phyloP scores from a whole-genome alignment of 1,140 invertebrate species.

The Meteorus sp. region DNA sequence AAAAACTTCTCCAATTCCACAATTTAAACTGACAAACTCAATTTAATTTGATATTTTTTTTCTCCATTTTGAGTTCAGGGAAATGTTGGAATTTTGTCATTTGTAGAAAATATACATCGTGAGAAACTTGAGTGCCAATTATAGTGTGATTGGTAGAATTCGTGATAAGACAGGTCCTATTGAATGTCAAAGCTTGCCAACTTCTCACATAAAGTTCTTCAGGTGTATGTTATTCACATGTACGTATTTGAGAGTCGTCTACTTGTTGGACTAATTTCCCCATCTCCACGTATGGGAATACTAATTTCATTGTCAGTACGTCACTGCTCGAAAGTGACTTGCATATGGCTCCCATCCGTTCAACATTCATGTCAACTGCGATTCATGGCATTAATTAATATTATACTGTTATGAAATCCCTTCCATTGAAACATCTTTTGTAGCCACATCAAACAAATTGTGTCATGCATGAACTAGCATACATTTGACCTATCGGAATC shows the following conservation, averaged over 20 bases:
- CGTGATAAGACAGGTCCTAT: no score
- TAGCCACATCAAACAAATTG: no score
- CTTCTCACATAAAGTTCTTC: no score
- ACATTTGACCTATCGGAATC: no score
- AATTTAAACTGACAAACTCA: not conserved
- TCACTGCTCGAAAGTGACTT: constrained; percentile 7
- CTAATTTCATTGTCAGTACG: constrained; percentile 9
- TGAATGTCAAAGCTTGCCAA: not conserved
- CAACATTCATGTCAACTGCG: not conserved
- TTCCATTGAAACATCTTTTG: no score
- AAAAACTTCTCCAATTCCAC: not conserved
- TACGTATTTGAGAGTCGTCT: not conserved
- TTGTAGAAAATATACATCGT: no score
- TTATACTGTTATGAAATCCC: not conserved
- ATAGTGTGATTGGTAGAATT: no score
- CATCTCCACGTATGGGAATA: constrained; percentile 4
- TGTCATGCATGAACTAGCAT: no score
- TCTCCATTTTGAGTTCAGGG: no score
- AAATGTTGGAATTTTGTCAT: no score
- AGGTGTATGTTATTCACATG: not conserved
- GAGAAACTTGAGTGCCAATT: no score
- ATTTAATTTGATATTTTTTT: no score
- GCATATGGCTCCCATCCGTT: not conserved
- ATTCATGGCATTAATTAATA: not conserved
- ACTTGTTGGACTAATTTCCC: constrained; percentile 7